Evolutionary conservation across 2,113 vertebrate species (phyloP).

Genomic region (Brachyhypopomus occidentalis): DNA sequence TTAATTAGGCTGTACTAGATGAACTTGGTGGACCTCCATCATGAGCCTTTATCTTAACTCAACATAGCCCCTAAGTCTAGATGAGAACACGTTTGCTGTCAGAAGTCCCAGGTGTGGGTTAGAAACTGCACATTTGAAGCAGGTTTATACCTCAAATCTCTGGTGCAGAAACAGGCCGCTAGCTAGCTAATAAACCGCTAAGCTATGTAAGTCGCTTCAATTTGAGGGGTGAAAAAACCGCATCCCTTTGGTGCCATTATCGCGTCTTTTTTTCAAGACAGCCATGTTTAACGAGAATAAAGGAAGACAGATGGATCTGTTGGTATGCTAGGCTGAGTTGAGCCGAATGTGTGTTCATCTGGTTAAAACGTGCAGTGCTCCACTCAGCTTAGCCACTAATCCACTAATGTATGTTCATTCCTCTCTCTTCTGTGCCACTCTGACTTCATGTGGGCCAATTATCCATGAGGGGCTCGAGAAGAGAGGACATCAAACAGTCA

Average conservation of each 20-base stretch:
- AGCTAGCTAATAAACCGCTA: slow-evolving; percentile 27
- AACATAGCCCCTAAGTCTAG: slow-evolving; percentile 2
- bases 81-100: background rate
- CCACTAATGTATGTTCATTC: slow-evolving; percentile 56
- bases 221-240: background rate
- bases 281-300: slow-evolving; percentile 30
- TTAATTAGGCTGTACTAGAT: background rate
- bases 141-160: slow-evolving; percentile 27
- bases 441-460: slow-evolving; percentile 55
- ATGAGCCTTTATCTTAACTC: slow-evolving; percentile 25
- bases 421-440: slow-evolving; percentile 43
- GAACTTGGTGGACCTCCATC: background rate
- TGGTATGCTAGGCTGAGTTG: slow-evolving; percentile 31
- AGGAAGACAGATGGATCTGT: slow-evolving; percentile 45
- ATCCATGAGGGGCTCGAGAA: slow-evolving; percentile 48
- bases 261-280: slow-evolving; percentile 18
- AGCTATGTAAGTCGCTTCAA: slow-evolving; percentile 24
- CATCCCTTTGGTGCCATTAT: slow-evolving; percentile 27
- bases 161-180: slow-evolving; percentile 6
- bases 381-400: slow-evolving; percentile 61
- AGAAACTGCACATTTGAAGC: slow-evolving; percentile 17
- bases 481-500: slow-evolving; percentile 48
- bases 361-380: slow-evolving; percentile 51
- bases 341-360: slow-evolving; percentile 48
- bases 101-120: background rate